Conservation (phyloP, 1,140 invertebrate species). For the Caerostris extrusa region DNA sequence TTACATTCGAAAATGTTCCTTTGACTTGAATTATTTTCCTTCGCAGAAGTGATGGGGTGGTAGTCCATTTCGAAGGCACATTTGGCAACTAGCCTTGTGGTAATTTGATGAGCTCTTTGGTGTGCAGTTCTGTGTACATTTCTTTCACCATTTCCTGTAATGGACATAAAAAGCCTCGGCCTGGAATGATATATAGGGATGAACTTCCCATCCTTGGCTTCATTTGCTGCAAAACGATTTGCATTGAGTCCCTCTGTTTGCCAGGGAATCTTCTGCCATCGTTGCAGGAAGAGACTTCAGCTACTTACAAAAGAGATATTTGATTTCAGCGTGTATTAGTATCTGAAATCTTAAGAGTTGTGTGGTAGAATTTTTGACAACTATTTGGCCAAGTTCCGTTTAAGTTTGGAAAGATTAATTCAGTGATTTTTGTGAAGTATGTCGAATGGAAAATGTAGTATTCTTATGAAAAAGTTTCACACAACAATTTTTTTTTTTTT, state of each 20-base stretch:
- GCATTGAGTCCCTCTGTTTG: not conserved
- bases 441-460: too few species aligned
- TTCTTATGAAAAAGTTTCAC: too few species aligned
- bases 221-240: conserved; percentile 5
- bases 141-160: conserved; percentile 48
- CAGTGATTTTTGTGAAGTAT: too few species aligned
- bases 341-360: too few species aligned
- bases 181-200: not conserved
- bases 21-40: conserved; percentile 29
- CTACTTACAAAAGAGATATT: too few species aligned
- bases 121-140: conserved; percentile 39
- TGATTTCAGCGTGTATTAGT: too few species aligned
- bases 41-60: not conserved
- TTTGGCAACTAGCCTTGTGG: conserved; percentile 66
- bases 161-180: not conserved
- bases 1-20: conserved; percentile 11
- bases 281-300: too few species aligned
- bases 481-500: too few species aligned
- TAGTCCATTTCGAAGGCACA: conserved; percentile 53
- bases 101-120: conserved; percentile 72
- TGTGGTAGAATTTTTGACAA: too few species aligned
- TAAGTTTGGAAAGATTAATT: too few species aligned
- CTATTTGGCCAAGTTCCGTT: too few species aligned
- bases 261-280: too few species aligned
- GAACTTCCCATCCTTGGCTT: not conserved